phyloP scores from a whole-genome alignment of 2,113 vertebrate genomes.

The Gymnobelideus leadbeateri region DNA sequence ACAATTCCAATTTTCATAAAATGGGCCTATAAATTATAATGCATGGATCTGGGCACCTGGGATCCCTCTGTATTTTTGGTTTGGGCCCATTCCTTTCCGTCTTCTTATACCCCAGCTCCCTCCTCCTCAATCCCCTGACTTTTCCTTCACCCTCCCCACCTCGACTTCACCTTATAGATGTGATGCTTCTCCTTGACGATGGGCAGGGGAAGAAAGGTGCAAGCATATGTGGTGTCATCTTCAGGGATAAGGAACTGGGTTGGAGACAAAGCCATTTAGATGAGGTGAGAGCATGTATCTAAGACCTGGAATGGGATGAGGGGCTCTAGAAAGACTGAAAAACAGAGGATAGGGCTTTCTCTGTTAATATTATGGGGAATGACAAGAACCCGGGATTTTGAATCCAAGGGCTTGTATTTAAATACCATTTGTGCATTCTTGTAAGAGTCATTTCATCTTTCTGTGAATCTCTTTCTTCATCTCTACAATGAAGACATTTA shows the following conservation, averaged over 20 bases:
- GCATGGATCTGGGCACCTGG: neutral
- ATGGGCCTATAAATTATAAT: neutral
- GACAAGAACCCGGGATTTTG: neutral
- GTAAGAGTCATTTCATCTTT: neutral
- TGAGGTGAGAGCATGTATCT: neutral
- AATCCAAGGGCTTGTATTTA: neutral
- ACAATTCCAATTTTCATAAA: neutral
- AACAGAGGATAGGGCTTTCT: no score
- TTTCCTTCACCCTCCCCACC: accelerated
- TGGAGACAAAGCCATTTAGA: neutral
- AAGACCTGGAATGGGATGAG: neutral
- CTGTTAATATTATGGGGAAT: no score
- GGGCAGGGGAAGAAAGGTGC: conserved; percentile 85
- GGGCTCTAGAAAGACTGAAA: accelerated
- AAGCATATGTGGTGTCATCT: conserved; percentile 87
- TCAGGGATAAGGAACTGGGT: conserved; percentile 85
- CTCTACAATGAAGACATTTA: neutral
- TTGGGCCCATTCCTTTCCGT: neutral
- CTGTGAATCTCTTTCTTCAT: neutral
- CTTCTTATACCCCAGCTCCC: neutral
- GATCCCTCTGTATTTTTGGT: neutral
- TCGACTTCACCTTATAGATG: conserved; percentile 82
- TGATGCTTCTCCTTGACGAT: conserved; percentile 84
- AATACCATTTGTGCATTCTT: neutral
- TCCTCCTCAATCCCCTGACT: neutral